Base-by-base conservation (phyloP, 2,888 invertebrate species). In the Spatulosminthurus flaviceps region DNA sequence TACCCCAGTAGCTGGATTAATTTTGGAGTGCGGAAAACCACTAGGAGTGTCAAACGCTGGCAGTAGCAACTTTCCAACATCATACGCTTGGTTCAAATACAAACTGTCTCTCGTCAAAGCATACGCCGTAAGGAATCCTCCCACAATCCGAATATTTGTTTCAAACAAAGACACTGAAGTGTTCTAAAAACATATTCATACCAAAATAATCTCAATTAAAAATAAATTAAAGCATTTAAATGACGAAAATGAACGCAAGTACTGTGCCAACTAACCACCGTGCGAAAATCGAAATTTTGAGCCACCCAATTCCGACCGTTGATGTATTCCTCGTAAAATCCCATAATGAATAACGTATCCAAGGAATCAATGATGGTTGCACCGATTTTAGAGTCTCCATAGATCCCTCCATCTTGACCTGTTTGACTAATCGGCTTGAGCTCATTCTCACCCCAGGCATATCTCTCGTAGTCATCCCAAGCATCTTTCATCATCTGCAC, bases 371-470 rank as follows among this genome's bases (percentile, higher is more conserved):
- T 92, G 86, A 99, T 98, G 74, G 98, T 95, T 22, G 97, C 98
- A 0, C 96, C 96, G 84, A 96, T 90, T 72, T 93, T 93, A 76
- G 93, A 92, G 0, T 92, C 90, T 0, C 96, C 96, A 88, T 96
- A 98, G 86, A 97, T 94, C 87, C 95, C 95, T 69, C 94, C 94
- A 83, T 93, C 92, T 88, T 99, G 98, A 2, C 95, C 94, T 0
- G 93, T 90, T 87, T 94, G 94, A 78, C 95, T 93, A 72, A 98
- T 90, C 0, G 99, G 98, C 86, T 93, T 92, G 87, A 99, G 89
- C 88, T 99, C 99, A 89, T 99, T 99, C 87, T 96, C 94, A 83
- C 99, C 99, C 98, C 98, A 99, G 0, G 99, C 98, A 89, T 96
- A 97, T 83, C 94, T 91, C 85, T 93, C 95, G 90, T 99, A 99